Evolutionary conservation across 1,140 invertebrate species (phyloP).

Genomic region (Zaprionus camerounensis): DNA sequence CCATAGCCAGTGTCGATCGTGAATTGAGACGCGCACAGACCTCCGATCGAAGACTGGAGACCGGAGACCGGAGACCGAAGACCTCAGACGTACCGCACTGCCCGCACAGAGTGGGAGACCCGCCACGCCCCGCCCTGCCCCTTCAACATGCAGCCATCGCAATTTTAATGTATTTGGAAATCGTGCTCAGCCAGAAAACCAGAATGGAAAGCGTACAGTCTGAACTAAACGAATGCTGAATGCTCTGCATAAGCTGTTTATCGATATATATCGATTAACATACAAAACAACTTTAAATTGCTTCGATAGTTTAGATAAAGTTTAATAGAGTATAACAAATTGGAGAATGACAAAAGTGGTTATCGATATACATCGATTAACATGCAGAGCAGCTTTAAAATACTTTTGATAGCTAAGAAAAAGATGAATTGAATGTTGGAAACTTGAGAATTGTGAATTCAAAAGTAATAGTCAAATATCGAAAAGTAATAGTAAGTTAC

Average conservation of each 20-base stretch:
- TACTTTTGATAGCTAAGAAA: no score
- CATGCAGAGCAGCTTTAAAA: no score
- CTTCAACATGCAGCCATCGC: conserved; percentile 72
- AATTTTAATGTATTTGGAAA: conserved; percentile 83
- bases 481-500: not conserved
- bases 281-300: not conserved
- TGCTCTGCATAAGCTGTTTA: conserved; percentile 8
- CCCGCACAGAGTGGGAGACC: conserved; percentile 1
- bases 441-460: not conserved
- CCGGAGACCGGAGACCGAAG: conserved; percentile 17
- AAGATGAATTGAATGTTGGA: no score
- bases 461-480: not conserved
- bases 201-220: conserved; percentile 54
- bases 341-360: no score
- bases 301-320: not conserved
- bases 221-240: conserved; percentile 21
- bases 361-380: no score
- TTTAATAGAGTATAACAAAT: not conserved
- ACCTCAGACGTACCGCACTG: conserved; percentile 15
- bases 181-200: conserved; percentile 71
- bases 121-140: conserved; percentile 40
- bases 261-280: conserved; percentile 20
- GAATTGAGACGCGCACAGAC: conserved; percentile 33
- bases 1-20: conserved; percentile 48
- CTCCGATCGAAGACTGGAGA: conserved; percentile 23